These are phyloP conservation scores for Xenops minutus DNA, from an alignment of 2,797 vertebrate species.

Conservation along the genomic window DNA sequence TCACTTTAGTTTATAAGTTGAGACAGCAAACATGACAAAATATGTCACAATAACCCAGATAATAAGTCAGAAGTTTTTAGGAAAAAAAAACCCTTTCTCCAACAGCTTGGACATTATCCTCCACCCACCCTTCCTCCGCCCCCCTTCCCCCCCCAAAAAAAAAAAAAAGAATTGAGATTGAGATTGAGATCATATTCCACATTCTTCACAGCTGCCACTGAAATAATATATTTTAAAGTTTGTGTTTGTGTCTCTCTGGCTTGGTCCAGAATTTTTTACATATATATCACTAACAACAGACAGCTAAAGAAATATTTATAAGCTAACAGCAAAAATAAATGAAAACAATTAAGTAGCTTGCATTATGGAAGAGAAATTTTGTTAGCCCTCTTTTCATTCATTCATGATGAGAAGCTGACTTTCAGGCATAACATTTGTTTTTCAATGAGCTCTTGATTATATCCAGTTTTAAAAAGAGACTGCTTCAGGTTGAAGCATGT, in stretches of 20 bases:
- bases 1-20: conserved; percentile 53
- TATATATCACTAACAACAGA: neutral
- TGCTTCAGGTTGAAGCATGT: neutral
- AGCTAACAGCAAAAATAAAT: neutral
- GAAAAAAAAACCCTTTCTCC: neutral
- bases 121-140: neutral
- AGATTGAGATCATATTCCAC: too few species aligned
- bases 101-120: neutral
- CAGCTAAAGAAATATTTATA: neutral
- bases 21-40: conserved; percentile 51
- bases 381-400: neutral
- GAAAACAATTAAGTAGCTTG: neutral
- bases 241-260: neutral
- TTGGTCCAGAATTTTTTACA: neutral
- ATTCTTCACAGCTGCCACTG: neutral
- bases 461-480: conserved; percentile 19
- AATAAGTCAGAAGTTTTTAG: neutral
- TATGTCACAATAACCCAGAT: conserved; percentile 57
- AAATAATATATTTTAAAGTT: neutral
- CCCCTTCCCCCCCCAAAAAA: rapidly evolving
- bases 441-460: conserved; percentile 1
- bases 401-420: conserved; percentile 4
- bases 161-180: too few species aligned
- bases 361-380: neutral
- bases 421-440: conserved; percentile 9